Conservation (phyloP, 1,140 invertebrate species). For the Lepidotrigona ventralis region DNA sequence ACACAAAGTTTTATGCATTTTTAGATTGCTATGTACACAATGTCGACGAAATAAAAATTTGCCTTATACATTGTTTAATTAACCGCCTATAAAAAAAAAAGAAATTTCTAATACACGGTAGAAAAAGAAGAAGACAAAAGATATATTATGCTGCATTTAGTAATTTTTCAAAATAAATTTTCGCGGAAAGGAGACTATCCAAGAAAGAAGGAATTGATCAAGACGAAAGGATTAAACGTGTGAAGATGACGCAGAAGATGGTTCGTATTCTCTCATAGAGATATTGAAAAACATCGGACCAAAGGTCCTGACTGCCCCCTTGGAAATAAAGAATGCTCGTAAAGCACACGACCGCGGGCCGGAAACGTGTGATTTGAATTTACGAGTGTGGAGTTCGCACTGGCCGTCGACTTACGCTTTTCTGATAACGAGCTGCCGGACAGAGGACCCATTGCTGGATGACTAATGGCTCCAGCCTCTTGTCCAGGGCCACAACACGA, state of each 20-base stretch:
- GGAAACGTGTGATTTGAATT: constrained; percentile 55
- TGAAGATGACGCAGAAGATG: not conserved
- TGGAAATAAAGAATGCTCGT: constrained; percentile 19
- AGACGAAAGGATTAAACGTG: not conserved
- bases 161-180: not conserved
- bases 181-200: no score
- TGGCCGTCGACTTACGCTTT: constrained; percentile 53
- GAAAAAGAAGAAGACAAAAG: not conserved
- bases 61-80: no score
- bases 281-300: not conserved
- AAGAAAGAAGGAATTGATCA: not conserved
- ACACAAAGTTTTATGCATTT: no score
- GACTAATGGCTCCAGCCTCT: constrained; percentile 60
- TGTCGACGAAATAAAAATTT: no score
- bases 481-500: constrained; percentile 2
- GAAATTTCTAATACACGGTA: no score
- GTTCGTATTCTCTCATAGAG: not conserved
- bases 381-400: constrained; percentile 52
- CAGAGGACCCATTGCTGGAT: constrained; percentile 61
- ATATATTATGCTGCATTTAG: no score
- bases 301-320: not conserved
- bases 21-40: no score
- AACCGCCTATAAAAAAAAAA: no score
- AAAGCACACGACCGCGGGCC: not conserved
- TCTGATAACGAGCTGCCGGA: constrained; percentile 57